A percentile compares a stretch with the other conserved stretches of the same genome.
These are phyloP conservation scores for Osmerus mordax DNA, from an alignment of 2,113 vertebrate genomes.

Conservation along the genomic window DNA sequence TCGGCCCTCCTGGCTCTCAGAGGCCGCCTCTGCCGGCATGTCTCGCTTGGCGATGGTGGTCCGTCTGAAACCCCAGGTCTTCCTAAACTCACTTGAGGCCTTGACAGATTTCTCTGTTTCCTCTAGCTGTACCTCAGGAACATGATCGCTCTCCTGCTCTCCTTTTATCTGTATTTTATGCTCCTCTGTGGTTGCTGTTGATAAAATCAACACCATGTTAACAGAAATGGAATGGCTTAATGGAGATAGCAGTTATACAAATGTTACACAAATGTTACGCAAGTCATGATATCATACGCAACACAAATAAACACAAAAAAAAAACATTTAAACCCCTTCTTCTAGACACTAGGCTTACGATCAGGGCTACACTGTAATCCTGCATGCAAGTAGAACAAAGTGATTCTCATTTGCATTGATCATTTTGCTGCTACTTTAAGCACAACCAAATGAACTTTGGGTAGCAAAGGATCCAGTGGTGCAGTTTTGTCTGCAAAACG, in stretches of 20 bases:
- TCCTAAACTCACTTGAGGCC: conserved; percentile 80
- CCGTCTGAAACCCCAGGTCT: conserved; percentile 88
- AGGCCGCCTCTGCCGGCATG: conserved; percentile 73
- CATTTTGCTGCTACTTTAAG: no score
- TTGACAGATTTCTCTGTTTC: conserved; percentile 72
- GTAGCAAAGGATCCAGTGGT: conserved; percentile 11
- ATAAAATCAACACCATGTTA: conserved; percentile 18
- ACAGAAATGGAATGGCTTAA: neutral
- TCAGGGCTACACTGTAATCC: no score
- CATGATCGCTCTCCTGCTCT: conserved; percentile 65
- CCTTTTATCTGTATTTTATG: conserved; percentile 25
- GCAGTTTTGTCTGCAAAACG: conserved; percentile 1
- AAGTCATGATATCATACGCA: no score
- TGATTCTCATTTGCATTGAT: no score
- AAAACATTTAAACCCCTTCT: no score
- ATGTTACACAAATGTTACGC: no score
- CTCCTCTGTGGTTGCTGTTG: conserved; percentile 63
- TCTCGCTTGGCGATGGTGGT: conserved; percentile 91
- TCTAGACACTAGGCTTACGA: no score
- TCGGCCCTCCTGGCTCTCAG: conserved; percentile 72
- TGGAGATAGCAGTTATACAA: no score
- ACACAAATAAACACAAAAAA: no score
- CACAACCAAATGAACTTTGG: neutral
- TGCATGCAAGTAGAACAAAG: no score
- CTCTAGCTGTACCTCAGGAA: conserved; percentile 61